phyloP scores from a whole-genome alignment of 2,888 invertebrate species.

The Himalopsyche japonica region DNA sequence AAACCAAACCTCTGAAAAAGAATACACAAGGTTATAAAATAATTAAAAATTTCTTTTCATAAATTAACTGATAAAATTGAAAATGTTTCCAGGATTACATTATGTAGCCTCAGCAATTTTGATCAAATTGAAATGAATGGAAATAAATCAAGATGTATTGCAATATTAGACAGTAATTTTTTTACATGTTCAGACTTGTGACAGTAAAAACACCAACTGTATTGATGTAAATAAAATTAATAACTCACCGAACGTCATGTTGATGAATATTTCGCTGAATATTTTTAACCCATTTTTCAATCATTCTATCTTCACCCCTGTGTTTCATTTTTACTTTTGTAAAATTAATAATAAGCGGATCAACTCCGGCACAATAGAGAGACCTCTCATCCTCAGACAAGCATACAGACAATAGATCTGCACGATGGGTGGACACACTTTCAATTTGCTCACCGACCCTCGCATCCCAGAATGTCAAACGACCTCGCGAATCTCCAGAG shows the following conservation, averaged over 20 bases:
- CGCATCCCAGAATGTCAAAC: conserved; percentile 87
- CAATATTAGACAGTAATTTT: too few relatives aligned
- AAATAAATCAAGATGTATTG: too few relatives aligned
- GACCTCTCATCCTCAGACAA: conserved; percentile 71
- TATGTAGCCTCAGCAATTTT: too few relatives aligned
- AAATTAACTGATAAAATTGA: too few relatives aligned
- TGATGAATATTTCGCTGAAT: conserved; percentile 79
- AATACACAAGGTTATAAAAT: not conserved
- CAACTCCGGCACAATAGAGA: conserved; percentile 80
- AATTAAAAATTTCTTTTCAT: too few relatives aligned
- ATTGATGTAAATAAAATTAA: too few relatives aligned
- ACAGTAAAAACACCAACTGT: too few relatives aligned
- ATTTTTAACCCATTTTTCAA: conserved; percentile 81
- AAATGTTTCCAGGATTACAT: too few relatives aligned
- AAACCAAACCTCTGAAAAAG: conserved; percentile 63
- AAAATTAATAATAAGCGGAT: conserved; percentile 78
- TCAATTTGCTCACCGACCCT: conserved; percentile 77
- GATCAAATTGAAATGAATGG: too few relatives aligned
- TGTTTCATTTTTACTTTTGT: conserved; percentile 64
- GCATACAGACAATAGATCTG: conserved; percentile 77
- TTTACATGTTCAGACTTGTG: too few relatives aligned
- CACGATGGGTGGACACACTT: conserved; percentile 77
- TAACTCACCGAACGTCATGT: conserved; percentile 73
- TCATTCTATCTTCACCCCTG: conserved; percentile 54
- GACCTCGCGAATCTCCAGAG: conserved; percentile 86